Percentiles rank a stretch among this genome's conserved stretches.
phyloP scores from a whole-genome alignment of 2,888 invertebrate genomes.

The Tupiocoris notatus region DNA sequence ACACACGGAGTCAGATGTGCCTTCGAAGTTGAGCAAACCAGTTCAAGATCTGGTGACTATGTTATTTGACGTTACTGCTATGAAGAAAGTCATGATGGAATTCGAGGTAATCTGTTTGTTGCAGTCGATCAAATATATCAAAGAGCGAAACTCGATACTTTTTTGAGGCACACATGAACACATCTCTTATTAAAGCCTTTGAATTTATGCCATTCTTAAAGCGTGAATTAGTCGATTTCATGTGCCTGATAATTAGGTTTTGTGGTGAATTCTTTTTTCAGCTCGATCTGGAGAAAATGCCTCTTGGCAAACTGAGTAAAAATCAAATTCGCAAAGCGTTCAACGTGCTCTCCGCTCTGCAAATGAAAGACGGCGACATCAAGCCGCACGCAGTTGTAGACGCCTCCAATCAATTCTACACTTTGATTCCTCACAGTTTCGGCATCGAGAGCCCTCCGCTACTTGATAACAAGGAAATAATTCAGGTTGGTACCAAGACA shows the following conservation, averaged over 20 bases:
- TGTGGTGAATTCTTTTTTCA: too few species aligned
- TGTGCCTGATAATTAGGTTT: too few species aligned
- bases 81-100: conserved; percentile 90
- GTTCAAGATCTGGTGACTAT: conserved; percentile 80
- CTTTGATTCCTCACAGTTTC: conserved; percentile 92
- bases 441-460: conserved; percentile 80
- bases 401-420: conserved; percentile 91
- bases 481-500: too few species aligned
- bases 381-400: conserved; percentile 66
- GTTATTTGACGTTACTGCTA: conserved; percentile 86
- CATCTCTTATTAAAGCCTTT: too few species aligned
- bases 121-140: too few species aligned
- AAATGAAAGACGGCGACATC: conserved; percentile 53
- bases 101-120: conserved; percentile 82
- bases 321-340: conserved; percentile 87
- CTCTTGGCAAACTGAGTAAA: conserved; percentile 90
- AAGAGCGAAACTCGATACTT: too few species aligned
- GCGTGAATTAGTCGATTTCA: too few species aligned
- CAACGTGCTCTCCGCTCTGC: conserved; percentile 67
- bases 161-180: too few species aligned
- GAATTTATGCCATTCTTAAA: too few species aligned
- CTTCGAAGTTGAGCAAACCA: conserved; percentile 69
- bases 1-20: conserved; percentile 45
- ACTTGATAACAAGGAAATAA: conserved; percentile 70
- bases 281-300: conserved; percentile 97